Conservation (phyloP, 1,140 invertebrate genomes). For the Ostrea denselamellosa region DNA sequence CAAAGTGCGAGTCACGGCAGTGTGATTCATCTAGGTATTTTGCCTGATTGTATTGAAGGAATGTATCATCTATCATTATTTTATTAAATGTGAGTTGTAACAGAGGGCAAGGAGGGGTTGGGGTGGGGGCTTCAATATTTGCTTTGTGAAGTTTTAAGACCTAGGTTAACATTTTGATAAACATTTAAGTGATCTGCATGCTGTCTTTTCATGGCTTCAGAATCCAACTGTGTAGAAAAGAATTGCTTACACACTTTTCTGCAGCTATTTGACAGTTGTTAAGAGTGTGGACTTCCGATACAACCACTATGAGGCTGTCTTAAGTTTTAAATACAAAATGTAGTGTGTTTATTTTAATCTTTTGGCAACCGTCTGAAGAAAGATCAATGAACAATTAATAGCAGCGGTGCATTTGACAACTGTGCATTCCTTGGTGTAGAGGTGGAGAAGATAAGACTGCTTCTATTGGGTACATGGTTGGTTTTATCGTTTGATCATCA, state of each 20-base stretch:
- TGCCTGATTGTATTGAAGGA: too few species aligned
- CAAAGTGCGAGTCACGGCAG: too few species aligned
- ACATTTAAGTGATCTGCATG: too few species aligned
- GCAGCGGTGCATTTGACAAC: neutral
- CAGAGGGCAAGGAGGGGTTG: too few species aligned
- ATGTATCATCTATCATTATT: too few species aligned
- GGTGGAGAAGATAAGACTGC: neutral
- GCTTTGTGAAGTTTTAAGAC: too few species aligned
- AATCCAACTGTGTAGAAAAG: neutral
- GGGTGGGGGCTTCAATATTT: too few species aligned
- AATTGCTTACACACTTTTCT: neutral
- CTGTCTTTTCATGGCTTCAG: neutral
- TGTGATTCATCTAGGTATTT: too few species aligned
- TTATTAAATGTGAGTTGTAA: too few species aligned
- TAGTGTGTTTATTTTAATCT: conserved; percentile 9
- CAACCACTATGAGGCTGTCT: neutral
- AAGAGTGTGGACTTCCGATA: neutral
- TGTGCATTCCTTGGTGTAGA: conserved; percentile 10
- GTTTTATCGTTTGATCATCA: neutral
- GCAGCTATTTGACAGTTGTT: neutral
- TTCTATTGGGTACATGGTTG: neutral
- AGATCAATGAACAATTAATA: conserved; percentile 39
- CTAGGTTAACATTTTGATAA: too few species aligned
- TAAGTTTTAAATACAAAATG: neutral
- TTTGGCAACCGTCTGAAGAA: conserved; percentile 22